Conservation (phyloP, 92 coral and sea anemone species). For the Heteractis magnifica region DNA sequence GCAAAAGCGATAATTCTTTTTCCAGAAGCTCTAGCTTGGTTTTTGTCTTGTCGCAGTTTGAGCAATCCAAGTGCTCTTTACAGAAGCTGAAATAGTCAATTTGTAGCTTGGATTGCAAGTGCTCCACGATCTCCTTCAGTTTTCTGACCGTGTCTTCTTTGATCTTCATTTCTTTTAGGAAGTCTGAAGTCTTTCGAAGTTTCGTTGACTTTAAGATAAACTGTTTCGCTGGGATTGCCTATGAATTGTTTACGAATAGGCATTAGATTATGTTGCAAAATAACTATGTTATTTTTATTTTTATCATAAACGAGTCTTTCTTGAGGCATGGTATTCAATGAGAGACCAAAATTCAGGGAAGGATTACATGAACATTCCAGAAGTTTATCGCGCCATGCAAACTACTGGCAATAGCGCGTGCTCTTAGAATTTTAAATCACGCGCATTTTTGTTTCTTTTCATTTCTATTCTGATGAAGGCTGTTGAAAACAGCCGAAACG, state of each 20-base stretch:
- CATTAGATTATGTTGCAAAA: not conserved
- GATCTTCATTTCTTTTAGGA: conserved; percentile 53
- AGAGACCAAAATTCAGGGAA: too few species aligned
- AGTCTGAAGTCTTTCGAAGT: conserved; percentile 62
- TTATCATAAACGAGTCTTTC: too few species aligned
- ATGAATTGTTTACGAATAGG: not conserved
- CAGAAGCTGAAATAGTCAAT: conserved; percentile 55
- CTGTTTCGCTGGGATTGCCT: conserved; percentile 14
- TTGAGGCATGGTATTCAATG: too few species aligned
- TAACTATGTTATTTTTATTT: too few species aligned
- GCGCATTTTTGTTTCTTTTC: too few species aligned
- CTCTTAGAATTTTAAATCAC: too few species aligned
- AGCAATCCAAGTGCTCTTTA: conserved; percentile 49
- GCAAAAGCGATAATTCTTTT: conserved; percentile 63
- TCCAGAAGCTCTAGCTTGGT: conserved; percentile 60
- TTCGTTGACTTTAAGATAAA: conserved; percentile 27
- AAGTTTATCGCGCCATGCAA: too few species aligned
- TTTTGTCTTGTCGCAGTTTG: conserved; percentile 53
- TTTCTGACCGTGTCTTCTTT: conserved; percentile 59
- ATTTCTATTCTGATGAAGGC: too few species aligned
- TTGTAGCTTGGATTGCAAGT: conserved; percentile 57
- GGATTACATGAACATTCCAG: too few species aligned
- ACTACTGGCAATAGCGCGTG: too few species aligned
- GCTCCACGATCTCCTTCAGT: conserved; percentile 47
- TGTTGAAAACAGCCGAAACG: too few species aligned